Conservation (phyloP, 2,797 vertebrate genomes). For the Sebastes variabilis region DNA sequence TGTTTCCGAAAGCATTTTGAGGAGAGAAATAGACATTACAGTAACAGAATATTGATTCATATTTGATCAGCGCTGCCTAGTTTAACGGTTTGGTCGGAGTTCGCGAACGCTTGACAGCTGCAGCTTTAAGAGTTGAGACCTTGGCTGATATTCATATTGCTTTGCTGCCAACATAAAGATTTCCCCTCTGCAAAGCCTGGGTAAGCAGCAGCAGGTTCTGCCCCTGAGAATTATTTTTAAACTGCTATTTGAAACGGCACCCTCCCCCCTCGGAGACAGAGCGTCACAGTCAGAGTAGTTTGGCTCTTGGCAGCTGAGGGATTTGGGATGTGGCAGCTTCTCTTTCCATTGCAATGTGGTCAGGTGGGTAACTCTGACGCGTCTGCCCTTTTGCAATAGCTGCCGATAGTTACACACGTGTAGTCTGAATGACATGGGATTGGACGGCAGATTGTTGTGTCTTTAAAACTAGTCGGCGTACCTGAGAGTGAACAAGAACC, state of each 20-base stretch:
- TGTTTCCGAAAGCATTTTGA: too few relatives aligned
- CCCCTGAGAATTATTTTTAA: slow-evolving; percentile 77
- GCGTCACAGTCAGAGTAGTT: background rate
- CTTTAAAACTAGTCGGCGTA: slow-evolving; percentile 59
- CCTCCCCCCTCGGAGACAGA: slow-evolving; percentile 20
- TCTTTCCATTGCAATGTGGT: slow-evolving; percentile 22
- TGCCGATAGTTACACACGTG: background rate
- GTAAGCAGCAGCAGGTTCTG: slow-evolving; percentile 32
- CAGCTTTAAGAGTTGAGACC: background rate
- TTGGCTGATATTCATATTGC: slow-evolving; percentile 6
- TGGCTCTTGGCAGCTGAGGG: background rate
- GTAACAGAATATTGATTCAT: too few relatives aligned
- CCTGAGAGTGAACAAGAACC: slow-evolving; percentile 94
- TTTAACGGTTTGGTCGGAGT: too few relatives aligned
- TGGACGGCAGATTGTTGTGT: background rate
- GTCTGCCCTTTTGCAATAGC: slow-evolving; percentile 28
- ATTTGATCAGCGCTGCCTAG: too few relatives aligned
- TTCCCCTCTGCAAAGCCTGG: slow-evolving; percentile 5
- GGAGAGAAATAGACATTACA: too few relatives aligned
- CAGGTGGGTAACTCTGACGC: slow-evolving; percentile 11
- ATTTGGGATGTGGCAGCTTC: slow-evolving; percentile 30
- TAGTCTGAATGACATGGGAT: background rate
- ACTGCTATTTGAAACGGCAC: slow-evolving; percentile 83
- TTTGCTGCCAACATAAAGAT: slow-evolving; percentile 31
- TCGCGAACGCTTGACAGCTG: too few relatives aligned